Conservation (phyloP, 2,888 invertebrate species). For the Fabriciana adippe region DNA sequence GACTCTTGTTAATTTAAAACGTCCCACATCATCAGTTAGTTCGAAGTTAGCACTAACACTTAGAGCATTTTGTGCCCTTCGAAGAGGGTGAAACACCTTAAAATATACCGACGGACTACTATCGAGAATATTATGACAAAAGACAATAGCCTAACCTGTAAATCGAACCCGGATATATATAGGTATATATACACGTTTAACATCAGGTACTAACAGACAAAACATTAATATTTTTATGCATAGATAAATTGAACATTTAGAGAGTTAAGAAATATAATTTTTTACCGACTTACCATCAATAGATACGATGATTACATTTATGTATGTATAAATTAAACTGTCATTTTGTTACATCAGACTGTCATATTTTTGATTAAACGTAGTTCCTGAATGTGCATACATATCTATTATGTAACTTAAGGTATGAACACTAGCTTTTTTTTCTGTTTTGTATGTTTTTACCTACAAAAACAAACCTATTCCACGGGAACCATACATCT, state of each 20-base stretch:
- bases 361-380: not conserved
- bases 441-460: too few relatives aligned
- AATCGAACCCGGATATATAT: not conserved
- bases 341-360: not conserved
- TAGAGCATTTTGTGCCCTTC: too few relatives aligned
- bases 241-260: not conserved
- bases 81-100: too few relatives aligned
- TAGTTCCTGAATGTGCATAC: constrained; percentile 1
- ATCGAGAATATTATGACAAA: not conserved
- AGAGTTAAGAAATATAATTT: not conserved
- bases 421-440: too few relatives aligned
- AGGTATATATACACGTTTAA: not conserved
- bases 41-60: too few relatives aligned
- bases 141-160: not conserved
- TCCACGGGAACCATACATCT: too few relatives aligned
- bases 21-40: too few relatives aligned
- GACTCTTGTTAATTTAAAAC: too few relatives aligned
- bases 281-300: not conserved
- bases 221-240: too few relatives aligned
- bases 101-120: too few relatives aligned
- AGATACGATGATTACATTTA: constrained; percentile 1
- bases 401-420: not conserved
- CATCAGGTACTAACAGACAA: not conserved
- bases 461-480: too few relatives aligned
- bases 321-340: not conserved